These are phyloP conservation scores for Rhaphigaster nebulosa DNA, from an alignment of 2,888 invertebrate species.

Conservation along the genomic window DNA sequence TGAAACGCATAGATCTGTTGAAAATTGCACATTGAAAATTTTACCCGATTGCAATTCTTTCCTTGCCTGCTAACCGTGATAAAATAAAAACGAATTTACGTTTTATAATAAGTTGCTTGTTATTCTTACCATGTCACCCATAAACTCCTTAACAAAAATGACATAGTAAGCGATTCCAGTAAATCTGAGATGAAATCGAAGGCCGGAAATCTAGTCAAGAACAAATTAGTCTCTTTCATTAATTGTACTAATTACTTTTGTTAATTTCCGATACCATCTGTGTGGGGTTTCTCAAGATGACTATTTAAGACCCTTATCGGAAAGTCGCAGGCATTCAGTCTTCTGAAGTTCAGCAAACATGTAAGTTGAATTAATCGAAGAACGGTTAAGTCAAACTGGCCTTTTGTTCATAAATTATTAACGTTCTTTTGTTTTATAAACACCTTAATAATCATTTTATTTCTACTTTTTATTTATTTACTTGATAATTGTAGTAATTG, in stretches of 20 bases:
- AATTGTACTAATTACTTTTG: constrained; percentile 41
- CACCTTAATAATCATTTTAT: too few species aligned
- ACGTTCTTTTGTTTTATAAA: too few species aligned
- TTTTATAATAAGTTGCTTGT: neutral
- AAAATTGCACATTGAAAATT: too few species aligned
- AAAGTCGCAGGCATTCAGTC: neutral
- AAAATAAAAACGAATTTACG: too few species aligned
- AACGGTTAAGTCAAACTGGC: neutral
- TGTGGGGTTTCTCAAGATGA: constrained; percentile 42
- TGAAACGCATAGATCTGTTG: too few species aligned
- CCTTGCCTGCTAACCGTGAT: too few species aligned
- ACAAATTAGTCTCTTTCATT: constrained; percentile 2
- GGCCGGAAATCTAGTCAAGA: neutral
- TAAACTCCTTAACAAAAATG: neutral
- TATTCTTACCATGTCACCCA: neutral
- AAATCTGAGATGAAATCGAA: neutral
- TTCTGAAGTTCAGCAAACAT: constrained; percentile 4
- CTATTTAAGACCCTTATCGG: constrained; percentile 15
- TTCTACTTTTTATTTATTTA: too few species aligned
- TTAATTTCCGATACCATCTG: constrained; percentile 40
- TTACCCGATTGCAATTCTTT: too few species aligned
- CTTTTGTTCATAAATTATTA: too few species aligned
- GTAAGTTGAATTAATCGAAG: neutral
- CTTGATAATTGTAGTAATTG: too few species aligned
- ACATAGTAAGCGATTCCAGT: neutral